Base-by-base conservation (phyloP, 64 coral and sea anemone species). In the Anthopleura sola region DNA sequence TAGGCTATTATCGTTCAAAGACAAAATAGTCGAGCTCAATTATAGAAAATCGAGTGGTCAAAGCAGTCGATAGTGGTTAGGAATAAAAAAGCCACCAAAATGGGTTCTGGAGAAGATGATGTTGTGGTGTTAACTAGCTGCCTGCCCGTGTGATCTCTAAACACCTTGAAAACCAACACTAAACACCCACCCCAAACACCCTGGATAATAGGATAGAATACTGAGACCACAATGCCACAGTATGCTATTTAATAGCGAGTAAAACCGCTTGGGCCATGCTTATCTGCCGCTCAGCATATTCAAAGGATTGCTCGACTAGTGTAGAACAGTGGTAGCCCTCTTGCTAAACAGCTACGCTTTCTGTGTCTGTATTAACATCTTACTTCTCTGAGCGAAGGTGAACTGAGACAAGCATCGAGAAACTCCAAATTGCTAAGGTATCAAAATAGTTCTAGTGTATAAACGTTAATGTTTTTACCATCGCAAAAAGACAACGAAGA, bases 141-240 rank as follows among this genome's bases (percentile, higher is more conserved):
- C 49, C 49, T 71, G 66, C 23, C 66, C 66, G 66, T 71, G 66
- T 15, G 66, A 34, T 34, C n/a, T 71, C 31, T 28, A 66, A 66
- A 66, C 60, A 66, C 60, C 60, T 66, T 66, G 21, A 66, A 31
- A 66, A 71, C 66, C 17, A 71, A 71, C 66, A 71, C n/a, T 28
- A 28, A 5, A 5, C 11, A 48, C 46, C 46, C 46, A 48, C 46
- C 66, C 31, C 66, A 29, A 71, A 71, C 66, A 71, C 66, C 66
- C 11, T 32, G n/a, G 66, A 34, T 71, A 71, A 71, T 71, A 71
- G 66, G 66, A 71, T 71, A 71, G 66, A 34, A 71, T 34, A 71
- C 66, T 17, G 14, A 71, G 66, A 34, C 66, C 66, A 28, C 66
- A 36, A 71, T 71, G 66, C 10, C 66, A 53, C 31, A 34, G 66